Base-by-base conservation (phyloP, 2,888 invertebrate species). In the Pollenia griseotomentosa region DNA sequence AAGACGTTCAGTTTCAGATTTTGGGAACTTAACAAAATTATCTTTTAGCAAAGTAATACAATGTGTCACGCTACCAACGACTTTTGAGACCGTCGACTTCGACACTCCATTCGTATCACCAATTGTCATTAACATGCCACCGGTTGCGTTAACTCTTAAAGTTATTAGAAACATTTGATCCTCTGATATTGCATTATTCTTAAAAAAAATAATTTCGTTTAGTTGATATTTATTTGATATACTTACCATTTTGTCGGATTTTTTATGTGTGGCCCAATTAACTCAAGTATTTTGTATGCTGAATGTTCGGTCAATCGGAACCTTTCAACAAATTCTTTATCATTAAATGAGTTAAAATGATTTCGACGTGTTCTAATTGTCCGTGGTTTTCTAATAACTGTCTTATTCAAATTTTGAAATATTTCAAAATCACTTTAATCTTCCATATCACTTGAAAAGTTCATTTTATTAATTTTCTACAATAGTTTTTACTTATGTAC, bases 151-250 rank as follows among this genome's bases (percentile, higher is more conserved):
- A 40, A 78, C 33, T 8, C 71, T 44, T n/a, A 84, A 68, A 33
- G 84, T 79, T 57, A 74, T 73, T 46, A 84, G 48, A 8, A 84
- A n/a, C 63, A 84, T 84, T 71, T 78, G 73, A 33, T 79, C 84
- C 16, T 63, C 57, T 9, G 71, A 59, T 16, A 78, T 23, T n/a
- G 83, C 77, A 55, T 55, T 16, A 19, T 78, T 83, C 59, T 65
- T 78, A n/a, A 12, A 75, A 57, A 68, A 19, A 19, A 19, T 19
- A 19, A 19, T 19, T 19, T 19, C 19, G 19, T 19, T 19, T 19
- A 19, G 19, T 19, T 33, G 3, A 44, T 23, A 3, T 23, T 63
- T 44, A 16, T 68, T 23, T 68, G 2, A 14, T 33, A 68, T 7
- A 51, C 16, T 51, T 68, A 12, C 7, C 19, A 19, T 19, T 19